Conservation (phyloP, 2,888 invertebrate species). For the Drosophila sordidapex region DNA sequence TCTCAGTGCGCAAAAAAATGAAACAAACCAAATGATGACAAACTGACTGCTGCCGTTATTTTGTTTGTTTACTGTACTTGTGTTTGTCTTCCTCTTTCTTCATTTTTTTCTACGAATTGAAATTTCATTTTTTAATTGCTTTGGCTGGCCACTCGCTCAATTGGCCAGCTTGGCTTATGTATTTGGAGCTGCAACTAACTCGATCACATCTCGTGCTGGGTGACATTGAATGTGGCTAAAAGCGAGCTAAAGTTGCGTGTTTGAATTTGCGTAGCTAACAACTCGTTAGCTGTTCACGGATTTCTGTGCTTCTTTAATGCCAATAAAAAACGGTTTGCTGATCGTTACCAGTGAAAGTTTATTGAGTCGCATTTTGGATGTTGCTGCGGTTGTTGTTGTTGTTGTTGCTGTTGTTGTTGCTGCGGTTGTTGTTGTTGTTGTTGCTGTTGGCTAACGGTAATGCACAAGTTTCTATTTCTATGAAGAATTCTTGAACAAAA, state of each 20-base stretch:
- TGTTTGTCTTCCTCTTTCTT: background rate
- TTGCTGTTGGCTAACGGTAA: conserved; percentile 42
- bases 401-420: background rate
- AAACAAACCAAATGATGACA: conserved; percentile 54
- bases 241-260: conserved; percentile 21
- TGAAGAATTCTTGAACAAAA: conserved; percentile 33
- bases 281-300: conserved; percentile 24
- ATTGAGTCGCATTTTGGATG: conserved; percentile 51
- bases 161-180: conserved; percentile 38
- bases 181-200: conserved; percentile 3
- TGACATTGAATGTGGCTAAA: conserved; percentile 14
- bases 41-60: background rate
- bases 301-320: conserved; percentile 19
- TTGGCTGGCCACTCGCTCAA: conserved; percentile 32
- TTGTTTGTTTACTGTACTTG: background rate
- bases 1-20: conserved; percentile 36
- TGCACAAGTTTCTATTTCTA: conserved; percentile 46
- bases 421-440: background rate
- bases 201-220: background rate
- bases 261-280: conserved; percentile 43
- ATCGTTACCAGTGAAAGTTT: conserved; percentile 80
- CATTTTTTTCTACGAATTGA: conserved; percentile 51
- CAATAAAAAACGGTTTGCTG: conserved; percentile 27
- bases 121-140: conserved; percentile 76
- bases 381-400: background rate